These are phyloP conservation scores for Spodoptera litura DNA, from an alignment of 1,140 invertebrate species.

Conservation along the genomic window DNA sequence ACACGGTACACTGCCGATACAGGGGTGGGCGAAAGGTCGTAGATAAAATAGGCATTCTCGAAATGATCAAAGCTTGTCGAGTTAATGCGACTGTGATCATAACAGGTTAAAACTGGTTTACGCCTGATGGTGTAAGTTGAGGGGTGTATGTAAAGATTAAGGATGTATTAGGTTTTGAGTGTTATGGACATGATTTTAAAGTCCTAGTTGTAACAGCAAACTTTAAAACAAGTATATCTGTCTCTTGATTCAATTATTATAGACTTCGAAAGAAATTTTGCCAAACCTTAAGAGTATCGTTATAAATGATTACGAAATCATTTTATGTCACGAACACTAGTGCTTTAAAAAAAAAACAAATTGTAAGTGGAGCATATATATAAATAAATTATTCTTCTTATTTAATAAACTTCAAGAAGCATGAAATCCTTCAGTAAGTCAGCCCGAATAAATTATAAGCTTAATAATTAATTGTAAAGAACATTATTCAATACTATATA, in stretches of 20 bases:
- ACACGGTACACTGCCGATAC: constrained; percentile 22
- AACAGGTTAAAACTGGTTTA: constrained; percentile 1
- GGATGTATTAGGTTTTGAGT: no score
- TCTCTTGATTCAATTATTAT: no score
- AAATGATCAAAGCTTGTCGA: constrained; percentile 35
- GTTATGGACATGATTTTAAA: neutral
- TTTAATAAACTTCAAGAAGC: neutral
- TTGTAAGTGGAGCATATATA: no score
- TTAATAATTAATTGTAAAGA: constrained; percentile 9
- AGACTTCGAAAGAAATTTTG: no score
- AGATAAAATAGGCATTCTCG: constrained; percentile 23
- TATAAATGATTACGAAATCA: no score
- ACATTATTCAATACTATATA: constrained; percentile 4
- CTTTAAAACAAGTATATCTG: no score
- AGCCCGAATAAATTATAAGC: neutral
- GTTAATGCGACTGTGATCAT: constrained; percentile 1
- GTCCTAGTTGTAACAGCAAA: neutral
- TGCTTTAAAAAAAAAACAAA: no score
- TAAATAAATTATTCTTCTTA: no score
- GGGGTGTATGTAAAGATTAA: neutral
- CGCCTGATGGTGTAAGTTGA: neutral
- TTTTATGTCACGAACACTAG: neutral
- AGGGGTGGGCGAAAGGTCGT: constrained; percentile 27
- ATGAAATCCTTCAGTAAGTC: neutral
- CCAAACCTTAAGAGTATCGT: no score